A percentile compares a stretch with the other conserved stretches of the same genome.
Evolutionary conservation across 1,140 invertebrate species (phyloP).

Genomic region (Arctopsyche grandis): DNA sequence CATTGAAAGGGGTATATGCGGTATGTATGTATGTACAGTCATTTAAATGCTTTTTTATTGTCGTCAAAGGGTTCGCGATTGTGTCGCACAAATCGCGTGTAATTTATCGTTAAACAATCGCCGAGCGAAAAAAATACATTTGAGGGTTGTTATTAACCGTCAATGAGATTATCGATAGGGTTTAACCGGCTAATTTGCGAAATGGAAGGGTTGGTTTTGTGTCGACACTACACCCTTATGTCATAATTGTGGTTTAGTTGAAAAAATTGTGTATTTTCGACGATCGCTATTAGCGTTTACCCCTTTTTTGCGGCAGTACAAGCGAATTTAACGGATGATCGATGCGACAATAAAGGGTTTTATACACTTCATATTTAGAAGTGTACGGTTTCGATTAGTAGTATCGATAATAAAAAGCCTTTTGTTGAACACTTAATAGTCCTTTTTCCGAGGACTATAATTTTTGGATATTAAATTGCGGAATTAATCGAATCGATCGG

Average conservation of each 20-base stretch:
- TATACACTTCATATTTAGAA: not conserved
- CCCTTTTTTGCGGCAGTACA: not conserved
- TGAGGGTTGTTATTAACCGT: conserved; percentile 43
- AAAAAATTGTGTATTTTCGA: conserved; percentile 7
- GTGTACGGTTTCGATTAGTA: not conserved
- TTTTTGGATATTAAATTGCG: too few relatives aligned
- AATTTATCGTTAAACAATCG: conserved; percentile 51
- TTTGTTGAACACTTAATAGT: too few relatives aligned
- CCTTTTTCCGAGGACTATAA: too few relatives aligned
- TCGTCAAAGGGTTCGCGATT: conserved; percentile 44
- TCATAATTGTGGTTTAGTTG: not conserved
- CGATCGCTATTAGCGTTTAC: not conserved
- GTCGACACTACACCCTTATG: conserved; percentile 13
- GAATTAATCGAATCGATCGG: too few relatives aligned
- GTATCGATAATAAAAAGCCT: not conserved
- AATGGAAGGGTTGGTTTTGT: conserved; percentile 46
- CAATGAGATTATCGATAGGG: conserved; percentile 50
- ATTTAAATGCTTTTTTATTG: conserved; percentile 51
- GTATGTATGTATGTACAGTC: conserved; percentile 46
- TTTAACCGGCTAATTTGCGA: conserved; percentile 50
- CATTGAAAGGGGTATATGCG: conserved; percentile 41
- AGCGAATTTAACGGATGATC: not conserved
- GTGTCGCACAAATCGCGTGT: conserved; percentile 43
- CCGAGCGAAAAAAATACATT: not conserved
- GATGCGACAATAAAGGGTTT: not conserved